phyloP scores from a whole-genome alignment of 2,888 invertebrate species.

The Drosophila robusta region DNA sequence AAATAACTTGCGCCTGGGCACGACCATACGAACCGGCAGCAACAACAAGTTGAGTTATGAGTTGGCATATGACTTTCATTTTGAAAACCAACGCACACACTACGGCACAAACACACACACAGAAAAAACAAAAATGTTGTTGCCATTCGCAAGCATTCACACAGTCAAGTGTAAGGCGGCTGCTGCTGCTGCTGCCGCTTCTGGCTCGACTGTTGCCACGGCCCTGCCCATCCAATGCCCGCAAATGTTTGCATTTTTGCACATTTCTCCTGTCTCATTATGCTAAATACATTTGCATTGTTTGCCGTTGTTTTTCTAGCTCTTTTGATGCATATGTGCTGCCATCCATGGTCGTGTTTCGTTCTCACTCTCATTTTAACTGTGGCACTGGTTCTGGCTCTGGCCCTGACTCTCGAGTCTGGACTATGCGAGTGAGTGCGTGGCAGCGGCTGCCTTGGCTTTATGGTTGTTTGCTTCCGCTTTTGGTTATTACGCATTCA shows the following conservation, averaged over 20 bases:
- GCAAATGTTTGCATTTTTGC: constrained; percentile 81
- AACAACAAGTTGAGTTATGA: constrained; percentile 79
- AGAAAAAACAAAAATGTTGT: constrained; percentile 62
- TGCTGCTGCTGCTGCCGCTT: constrained; percentile 30
- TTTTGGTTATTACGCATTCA: constrained; percentile 82
- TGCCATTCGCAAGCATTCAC: constrained; percentile 72
- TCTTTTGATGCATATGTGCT: constrained; percentile 82
- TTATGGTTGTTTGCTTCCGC: constrained; percentile 81
- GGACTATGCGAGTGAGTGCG: constrained; percentile 43
- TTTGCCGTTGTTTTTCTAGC: constrained; percentile 82
- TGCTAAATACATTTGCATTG: constrained; percentile 83
- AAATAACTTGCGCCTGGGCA: constrained; percentile 76
- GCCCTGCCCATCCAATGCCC: constrained; percentile 47
- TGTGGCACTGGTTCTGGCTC: constrained; percentile 1
- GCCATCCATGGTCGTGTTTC: constrained; percentile 34
- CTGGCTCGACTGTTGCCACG: constrained; percentile 10
- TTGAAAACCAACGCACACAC: constrained; percentile 62
- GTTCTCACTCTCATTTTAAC: constrained; percentile 21
- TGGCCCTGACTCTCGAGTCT: constrained; percentile 25
- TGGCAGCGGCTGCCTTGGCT: constrained; percentile 68
- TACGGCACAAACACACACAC: constrained; percentile 23
- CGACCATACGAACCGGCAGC: constrained; percentile 45
- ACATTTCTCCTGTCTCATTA: constrained; percentile 83
- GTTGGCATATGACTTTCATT: constrained; percentile 81
- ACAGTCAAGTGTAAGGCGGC: constrained; percentile 68